Conservation (phyloP, 2,888 invertebrate genomes). For the Habrosyne pyritoides region DNA sequence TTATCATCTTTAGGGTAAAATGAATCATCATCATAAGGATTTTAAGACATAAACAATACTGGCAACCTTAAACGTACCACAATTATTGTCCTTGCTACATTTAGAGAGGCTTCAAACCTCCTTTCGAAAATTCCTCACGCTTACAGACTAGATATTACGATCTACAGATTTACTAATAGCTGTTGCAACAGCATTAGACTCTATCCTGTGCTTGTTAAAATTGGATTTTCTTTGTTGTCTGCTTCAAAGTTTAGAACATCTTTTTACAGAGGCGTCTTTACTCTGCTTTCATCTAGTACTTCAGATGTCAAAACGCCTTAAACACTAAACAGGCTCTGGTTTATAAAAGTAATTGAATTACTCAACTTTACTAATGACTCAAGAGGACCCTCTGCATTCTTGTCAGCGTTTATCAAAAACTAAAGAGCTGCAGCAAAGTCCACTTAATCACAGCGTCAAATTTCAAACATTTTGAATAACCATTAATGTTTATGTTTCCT, state of each 20-base stretch:
- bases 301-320: too few species aligned
- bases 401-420: too few species aligned
- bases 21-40: background rate
- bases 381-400: too few species aligned
- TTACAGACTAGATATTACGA: conserved; percentile 5
- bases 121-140: conserved; percentile 64
- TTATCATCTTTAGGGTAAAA: too few species aligned
- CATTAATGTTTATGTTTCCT: conserved; percentile 2
- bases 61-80: background rate
- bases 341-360: too few species aligned
- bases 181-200: background rate
- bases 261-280: too few species aligned
- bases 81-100: conserved; percentile 58
- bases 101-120: conserved; percentile 45
- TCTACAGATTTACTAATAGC: conserved; percentile 5
- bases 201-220: background rate
- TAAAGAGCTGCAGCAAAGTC: too few species aligned
- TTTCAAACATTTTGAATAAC: background rate
- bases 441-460: background rate
- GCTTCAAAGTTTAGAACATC: too few species aligned
- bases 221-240: background rate
- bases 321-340: too few species aligned
- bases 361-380: too few species aligned
- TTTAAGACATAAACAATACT: background rate
- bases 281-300: too few species aligned